These are phyloP conservation scores for Syrmaticus mikado DNA, from an alignment of 2,113 vertebrate genomes.

Conservation along the genomic window DNA sequence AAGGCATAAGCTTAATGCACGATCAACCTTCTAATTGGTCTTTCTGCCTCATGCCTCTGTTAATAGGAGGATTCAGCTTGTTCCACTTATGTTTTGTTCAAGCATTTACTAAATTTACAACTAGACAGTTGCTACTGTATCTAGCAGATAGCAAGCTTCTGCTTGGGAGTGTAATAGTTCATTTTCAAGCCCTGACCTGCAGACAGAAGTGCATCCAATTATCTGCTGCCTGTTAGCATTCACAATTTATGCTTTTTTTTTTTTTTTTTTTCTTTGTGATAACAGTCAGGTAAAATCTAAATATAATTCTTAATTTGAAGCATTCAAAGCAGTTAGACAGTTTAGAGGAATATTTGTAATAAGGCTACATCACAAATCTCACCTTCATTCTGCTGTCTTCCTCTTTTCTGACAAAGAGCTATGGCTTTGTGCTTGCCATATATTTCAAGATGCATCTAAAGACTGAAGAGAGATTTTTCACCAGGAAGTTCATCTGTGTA, in stretches of 20 bases:
- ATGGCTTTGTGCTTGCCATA: not conserved
- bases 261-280: not conserved
- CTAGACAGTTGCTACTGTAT: not conserved
- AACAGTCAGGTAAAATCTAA: not conserved
- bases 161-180: not conserved
- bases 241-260: not conserved
- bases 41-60: not conserved
- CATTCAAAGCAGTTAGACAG: not conserved
- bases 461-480: slow-evolving; percentile 18
- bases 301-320: not conserved
- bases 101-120: not conserved
- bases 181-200: not conserved
- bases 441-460: slow-evolving; percentile 30
- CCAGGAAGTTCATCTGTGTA: slow-evolving; percentile 9
- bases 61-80: not conserved
- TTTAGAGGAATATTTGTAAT: not conserved
- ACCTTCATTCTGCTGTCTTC: not conserved
- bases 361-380: not conserved
- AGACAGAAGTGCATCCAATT: not conserved
- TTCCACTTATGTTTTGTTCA: not conserved
- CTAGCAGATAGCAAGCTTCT: not conserved
- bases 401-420: not conserved
- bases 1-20: not conserved
- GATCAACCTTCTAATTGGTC: not conserved
- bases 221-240: not conserved